phyloP scores from a whole-genome alignment of 1,140 invertebrate species.

The Vollenhovia emeryi region DNA sequence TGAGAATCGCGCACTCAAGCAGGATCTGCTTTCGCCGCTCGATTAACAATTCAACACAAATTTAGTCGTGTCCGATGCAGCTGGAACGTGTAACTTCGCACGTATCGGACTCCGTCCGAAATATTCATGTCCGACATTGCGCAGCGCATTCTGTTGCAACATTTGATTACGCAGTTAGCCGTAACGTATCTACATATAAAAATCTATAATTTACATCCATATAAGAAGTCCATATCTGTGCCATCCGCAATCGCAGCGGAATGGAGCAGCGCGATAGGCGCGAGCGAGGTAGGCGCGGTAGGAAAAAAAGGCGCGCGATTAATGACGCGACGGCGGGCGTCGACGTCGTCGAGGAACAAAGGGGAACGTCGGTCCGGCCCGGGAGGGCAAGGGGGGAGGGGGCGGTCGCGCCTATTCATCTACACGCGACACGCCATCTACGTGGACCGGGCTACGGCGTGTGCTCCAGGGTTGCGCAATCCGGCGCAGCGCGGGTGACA shows the following conservation, averaged over 20 bases:
- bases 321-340: slow-evolving; percentile 12
- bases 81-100: background rate
- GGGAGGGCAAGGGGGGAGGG: slow-evolving; percentile 23
- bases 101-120: background rate
- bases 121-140: background rate
- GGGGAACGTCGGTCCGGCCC: slow-evolving; percentile 36
- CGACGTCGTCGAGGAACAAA: slow-evolving; percentile 60
- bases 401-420: slow-evolving; percentile 44
- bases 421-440: slow-evolving; percentile 66
- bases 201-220: no score
- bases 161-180: background rate
- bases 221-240: no score
- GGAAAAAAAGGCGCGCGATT: slow-evolving; percentile 6
- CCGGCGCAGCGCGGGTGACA: slow-evolving; percentile 69
- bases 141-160: background rate
- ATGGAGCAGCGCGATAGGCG: background rate
- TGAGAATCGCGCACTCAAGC: background rate
- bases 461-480: slow-evolving; percentile 70
- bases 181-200: background rate
- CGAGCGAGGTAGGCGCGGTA: background rate
- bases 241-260: background rate
- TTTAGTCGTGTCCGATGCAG: background rate
- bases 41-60: background rate
- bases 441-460: slow-evolving; percentile 40
- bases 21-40: background rate